Base-by-base conservation (phyloP, 2,797 vertebrate species). In the Sebastes baramenuke region DNA sequence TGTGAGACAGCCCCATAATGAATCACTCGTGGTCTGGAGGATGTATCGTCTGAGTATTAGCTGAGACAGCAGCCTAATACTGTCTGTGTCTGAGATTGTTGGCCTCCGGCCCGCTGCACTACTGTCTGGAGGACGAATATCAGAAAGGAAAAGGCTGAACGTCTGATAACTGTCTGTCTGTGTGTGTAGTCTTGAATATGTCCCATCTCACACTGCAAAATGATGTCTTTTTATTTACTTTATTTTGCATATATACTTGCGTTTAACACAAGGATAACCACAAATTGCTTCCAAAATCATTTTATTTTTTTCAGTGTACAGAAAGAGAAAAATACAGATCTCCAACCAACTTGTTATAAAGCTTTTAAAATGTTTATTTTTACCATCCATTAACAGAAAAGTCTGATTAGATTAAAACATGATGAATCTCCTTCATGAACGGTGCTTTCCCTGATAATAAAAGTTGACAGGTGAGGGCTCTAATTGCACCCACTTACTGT, bases 21-120 rank as follows among this genome's bases (percentile, higher is more conserved):
- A 93, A 78, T 94, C 82, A 91, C 70, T 67, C 24, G 4, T 72
- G 67, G 68, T 91, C 86, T 92, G 89, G 84, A 91, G 88, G 84
- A 83, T 52, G 69, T 69, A 72, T 87, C 67, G 77, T 88, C 81
- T 88, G 67, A 79, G 83, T 30, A 67, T 88, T 80, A 81, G 68
- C 61, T 49, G 73, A 91, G 84, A 85, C 85, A 72, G 82, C 66
- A 68, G 74, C 67, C 77, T 79, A 71, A 87, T 65, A 80, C 67
- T 77, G 83, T 91, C 82, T 90, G 65, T 79, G 89, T 89, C 89
- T 93, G 89, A 89, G 71, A 79, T 10, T 62, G 54, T 72, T 88
- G 92, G 89, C 89, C 11, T 65, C 16, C 46, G 78, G 86, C 91
- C 88, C 34, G 22, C 56, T 18, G 67, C 38, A 49, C 42, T 58